phyloP scores from a whole-genome alignment of 2,888 invertebrate genomes.

The Ptychoptera albimana region DNA sequence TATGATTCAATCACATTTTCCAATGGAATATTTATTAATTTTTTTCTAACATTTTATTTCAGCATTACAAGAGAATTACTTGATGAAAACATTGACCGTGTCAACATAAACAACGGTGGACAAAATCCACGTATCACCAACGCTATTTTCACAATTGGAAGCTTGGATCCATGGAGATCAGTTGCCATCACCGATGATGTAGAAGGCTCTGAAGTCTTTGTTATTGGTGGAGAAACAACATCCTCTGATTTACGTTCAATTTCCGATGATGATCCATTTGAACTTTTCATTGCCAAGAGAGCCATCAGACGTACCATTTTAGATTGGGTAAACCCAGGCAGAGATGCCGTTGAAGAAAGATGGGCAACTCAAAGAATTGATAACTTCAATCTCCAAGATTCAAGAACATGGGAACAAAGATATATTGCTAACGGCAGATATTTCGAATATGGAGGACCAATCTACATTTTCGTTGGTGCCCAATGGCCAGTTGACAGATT shows the following conservation, averaged over 20 bases:
- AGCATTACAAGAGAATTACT: not conserved
- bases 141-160: constrained; percentile 31
- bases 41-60: not conserved
- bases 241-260: too few relatives aligned
- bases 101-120: constrained; percentile 29
- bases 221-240: too few relatives aligned
- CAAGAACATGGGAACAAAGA: constrained; percentile 35
- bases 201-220: not conserved
- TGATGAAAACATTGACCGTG: constrained; percentile 11
- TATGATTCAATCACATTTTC: not conserved
- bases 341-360: not conserved
- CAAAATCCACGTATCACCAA: constrained; percentile 22
- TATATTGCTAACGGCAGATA: constrained; percentile 29
- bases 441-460: constrained; percentile 31
- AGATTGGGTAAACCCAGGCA: too few relatives aligned
- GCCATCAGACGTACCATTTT: too few relatives aligned
- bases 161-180: constrained; percentile 32
- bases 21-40: not conserved
- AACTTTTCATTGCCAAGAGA: too few relatives aligned
- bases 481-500: constrained; percentile 44
- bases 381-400: constrained; percentile 38
- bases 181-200: constrained; percentile 23
- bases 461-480: constrained; percentile 48
- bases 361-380: constrained; percentile 40
- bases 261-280: too few relatives aligned